Base-by-base conservation (phyloP, 2,888 invertebrate species). In the Drosophila algonquin region DNA sequence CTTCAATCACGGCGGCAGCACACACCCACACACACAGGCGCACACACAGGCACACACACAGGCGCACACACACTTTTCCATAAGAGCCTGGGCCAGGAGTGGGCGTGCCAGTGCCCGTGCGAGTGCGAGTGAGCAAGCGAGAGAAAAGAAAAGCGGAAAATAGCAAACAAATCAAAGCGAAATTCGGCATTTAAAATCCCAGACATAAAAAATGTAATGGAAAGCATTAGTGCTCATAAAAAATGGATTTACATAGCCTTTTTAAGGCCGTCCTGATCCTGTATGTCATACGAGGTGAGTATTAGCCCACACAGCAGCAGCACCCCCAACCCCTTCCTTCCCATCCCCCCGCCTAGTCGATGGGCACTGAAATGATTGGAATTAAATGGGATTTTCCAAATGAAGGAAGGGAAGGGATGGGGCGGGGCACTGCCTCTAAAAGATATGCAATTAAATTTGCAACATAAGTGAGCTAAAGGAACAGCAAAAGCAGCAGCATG, bases 221-320 rank as follows among this genome's bases (percentile, higher is more conserved):
- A 91, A 92, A 91, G 87, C 89, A 91, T 90, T 91, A 90, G 89
- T 87, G 87, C 85, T 85, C 89, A 90, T 89, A 92, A 92, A 92
- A 92, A 92, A 92, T 92, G 92, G 92, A 91, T 91, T 91, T 91
- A 88, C 89, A 90, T 86, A 90, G 92, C 92, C 92, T 92, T 92
- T 91, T 91, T 90, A 92, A 92, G 92, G 92, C 92, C 89, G 88
- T 90, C 83, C 90, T 92, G 90, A 92, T 92, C 90, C 91, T 92
- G 86, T 92, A 91, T 87, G 88, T 90, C 84, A 85, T 92, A 80
- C 89, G 89, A 91, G 92, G 92, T 92, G 84, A 92, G 92, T 89
- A 60, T 50, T 53, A 59, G 50, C n/a, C 14, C 12, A 8, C 12
- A 8, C 24, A 50, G 24, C 12, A 50, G 21, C 12, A 48, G 24